A percentile compares a stretch with the other conserved stretches of the same genome.
These are phyloP conservation scores for Lynx canadensis DNA, from an alignment of 2,113 vertebrate genomes.

Conservation along the genomic window DNA sequence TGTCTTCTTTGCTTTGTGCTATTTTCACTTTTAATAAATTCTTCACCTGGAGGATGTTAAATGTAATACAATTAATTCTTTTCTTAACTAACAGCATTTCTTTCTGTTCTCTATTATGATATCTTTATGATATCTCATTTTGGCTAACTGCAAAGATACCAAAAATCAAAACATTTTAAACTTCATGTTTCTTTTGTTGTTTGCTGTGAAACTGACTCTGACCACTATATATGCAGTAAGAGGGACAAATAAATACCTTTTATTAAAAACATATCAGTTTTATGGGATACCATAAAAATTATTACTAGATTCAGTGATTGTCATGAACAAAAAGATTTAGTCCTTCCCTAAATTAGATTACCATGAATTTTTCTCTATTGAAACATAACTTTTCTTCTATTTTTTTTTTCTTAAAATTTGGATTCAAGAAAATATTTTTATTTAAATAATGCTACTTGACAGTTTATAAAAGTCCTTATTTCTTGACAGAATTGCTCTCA, in stretches of 20 bases:
- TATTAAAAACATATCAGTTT: constrained; percentile 15
- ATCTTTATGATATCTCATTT: constrained; percentile 78
- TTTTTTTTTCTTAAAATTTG: constrained; percentile 61
- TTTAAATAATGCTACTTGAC: constrained; percentile 70
- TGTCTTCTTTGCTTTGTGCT: constrained; percentile 73
- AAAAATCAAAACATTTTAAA: constrained; percentile 80
- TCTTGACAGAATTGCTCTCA: neutral
- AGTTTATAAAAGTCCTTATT: constrained; percentile 12
- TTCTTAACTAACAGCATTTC: constrained; percentile 82
- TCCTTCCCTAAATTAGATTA: constrained; percentile 44
- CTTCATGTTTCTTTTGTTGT: constrained; percentile 79
- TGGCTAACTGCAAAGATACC: constrained; percentile 79
- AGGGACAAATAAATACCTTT: constrained; percentile 18
- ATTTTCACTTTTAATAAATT: constrained; percentile 81
- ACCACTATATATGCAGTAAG: constrained; percentile 83
- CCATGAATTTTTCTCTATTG: neutral
- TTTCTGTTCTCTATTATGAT: constrained; percentile 70
- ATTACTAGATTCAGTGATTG: constrained; percentile 46
- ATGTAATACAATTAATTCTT: constrained; percentile 78
- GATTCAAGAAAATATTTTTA: constrained; percentile 40
- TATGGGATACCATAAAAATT: constrained; percentile 38
- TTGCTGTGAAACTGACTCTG: constrained; percentile 86
- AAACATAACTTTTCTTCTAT: constrained; percentile 43
- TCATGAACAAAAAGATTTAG: constrained; percentile 44
- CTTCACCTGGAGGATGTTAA: constrained; percentile 73